Evolutionary conservation across 2,113 vertebrate species (phyloP).

Genomic region (Ophiodon elongatus): DNA sequence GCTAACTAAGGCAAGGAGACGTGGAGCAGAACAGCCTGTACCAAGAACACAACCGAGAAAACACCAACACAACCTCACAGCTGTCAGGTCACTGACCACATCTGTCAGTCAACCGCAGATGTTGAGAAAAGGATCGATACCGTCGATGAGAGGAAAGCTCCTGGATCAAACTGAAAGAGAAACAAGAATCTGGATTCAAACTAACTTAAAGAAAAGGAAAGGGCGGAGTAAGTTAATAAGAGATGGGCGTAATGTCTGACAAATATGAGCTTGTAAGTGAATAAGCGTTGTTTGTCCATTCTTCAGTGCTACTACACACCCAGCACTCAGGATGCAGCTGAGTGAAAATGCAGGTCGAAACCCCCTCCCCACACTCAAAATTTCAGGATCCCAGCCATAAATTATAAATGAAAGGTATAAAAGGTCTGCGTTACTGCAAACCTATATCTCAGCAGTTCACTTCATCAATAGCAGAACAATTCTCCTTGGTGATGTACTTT

Average conservation of each 20-base stretch:
- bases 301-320: not conserved
- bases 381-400: not conserved
- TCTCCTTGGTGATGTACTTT: not conserved
- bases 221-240: not conserved
- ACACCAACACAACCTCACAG: slow-evolving; percentile 3
- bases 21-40: slow-evolving; percentile 31
- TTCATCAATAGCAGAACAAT: not conserved
- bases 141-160: not conserved
- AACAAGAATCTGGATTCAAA: not conserved
- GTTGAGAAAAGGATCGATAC: slow-evolving; percentile 36
- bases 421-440: not conserved
- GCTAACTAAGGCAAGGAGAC: slow-evolving; percentile 35
- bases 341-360: not conserved
- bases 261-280: not conserved
- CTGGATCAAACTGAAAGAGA: slow-evolving; percentile 11
- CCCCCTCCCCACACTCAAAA: not conserved
- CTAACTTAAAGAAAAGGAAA: not conserved
- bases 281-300: not conserved
- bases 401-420: not conserved
- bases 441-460: not conserved
- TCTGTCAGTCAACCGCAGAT: slow-evolving; percentile 20
- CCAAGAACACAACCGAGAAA: slow-evolving; percentile 16
- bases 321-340: not conserved
- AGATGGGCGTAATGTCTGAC: not conserved
- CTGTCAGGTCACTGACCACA: slow-evolving; percentile 40